Evolutionary conservation across 1,140 invertebrate species (phyloP).

Genomic region (Meteorus sp.): DNA sequence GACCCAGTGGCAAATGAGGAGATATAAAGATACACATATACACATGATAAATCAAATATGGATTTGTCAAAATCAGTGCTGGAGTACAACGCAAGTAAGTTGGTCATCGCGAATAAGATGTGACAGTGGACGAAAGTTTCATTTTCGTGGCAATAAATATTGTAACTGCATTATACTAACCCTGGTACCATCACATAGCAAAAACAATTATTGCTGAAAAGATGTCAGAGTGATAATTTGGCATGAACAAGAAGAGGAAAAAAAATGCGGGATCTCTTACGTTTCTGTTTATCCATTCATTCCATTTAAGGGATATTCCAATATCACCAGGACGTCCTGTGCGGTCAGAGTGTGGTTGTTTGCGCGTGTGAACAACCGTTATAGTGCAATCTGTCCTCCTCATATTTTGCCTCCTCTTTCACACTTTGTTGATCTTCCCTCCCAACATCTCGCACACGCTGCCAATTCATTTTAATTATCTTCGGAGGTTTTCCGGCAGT

Average conservation of each 20-base stretch:
- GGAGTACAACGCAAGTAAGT: slow-evolving; percentile 44
- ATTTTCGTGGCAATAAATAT: too few species aligned
- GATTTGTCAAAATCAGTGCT: slow-evolving; percentile 36
- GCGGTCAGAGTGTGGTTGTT: slow-evolving; percentile 41
- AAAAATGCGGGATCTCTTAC: too few species aligned
- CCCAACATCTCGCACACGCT: too few species aligned
- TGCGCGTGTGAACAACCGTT: slow-evolving; percentile 31
- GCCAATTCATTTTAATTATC: slow-evolving; percentile 1
- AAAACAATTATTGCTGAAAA: too few species aligned
- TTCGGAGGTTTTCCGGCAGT: neutral
- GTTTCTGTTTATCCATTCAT: neutral
- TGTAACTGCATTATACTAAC: too few species aligned
- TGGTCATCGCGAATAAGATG: slow-evolving; percentile 35
- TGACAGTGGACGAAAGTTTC: neutral
- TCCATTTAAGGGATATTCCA: slow-evolving; percentile 20
- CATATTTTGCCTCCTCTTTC: slow-evolving; percentile 18
- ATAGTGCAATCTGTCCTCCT: slow-evolving; percentile 38
- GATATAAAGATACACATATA: too few species aligned
- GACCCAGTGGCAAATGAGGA: too few species aligned
- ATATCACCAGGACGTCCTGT: slow-evolving; percentile 52
- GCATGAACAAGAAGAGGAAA: too few species aligned
- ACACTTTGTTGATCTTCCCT: too few species aligned
- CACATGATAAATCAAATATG: slow-evolving; percentile 20
- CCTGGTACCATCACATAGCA: too few species aligned
- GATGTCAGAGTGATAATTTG: too few species aligned